Base-by-base conservation (phyloP, 2,113 vertebrate genomes). In the Oncorhynchus nerka region DNA sequence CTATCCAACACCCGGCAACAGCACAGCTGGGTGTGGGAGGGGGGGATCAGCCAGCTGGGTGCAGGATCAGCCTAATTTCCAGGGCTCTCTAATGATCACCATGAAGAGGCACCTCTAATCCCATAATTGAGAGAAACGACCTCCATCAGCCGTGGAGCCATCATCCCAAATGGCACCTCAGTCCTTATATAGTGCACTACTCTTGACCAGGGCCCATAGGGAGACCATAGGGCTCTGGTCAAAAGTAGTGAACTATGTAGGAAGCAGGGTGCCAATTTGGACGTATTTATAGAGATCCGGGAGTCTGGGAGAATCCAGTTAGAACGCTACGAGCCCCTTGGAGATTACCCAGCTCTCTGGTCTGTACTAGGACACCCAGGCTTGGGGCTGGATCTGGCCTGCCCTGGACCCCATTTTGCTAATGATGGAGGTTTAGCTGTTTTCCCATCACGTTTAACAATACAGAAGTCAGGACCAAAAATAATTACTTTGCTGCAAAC, bases 1-100 rank as follows among this genome's bases (percentile, higher is more conserved):
- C 78, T 79, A 83, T 85, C 83, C 83, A 81, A 87, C 87, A 83
- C 88, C 83, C 86, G 79, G 81, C 78, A 71, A 88, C 85, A 75
- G 84, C 91, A 87, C 90, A 91, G 91, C 89, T 90, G 89, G 91
- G 80, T 65, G 75, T 75, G 7, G 39, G 39, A 9, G 39, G 39
- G 39, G 39, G 39, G 39, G 9, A 92, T 91, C 91, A 90, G 89
- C 78, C 39, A 45, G 39, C 39, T 45, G 39, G 39, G 39, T 45
- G 39, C 39, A 45, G 12, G 91, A 91, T 91, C 91, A 90, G 89
- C 78, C 92, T 91, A 91, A 93, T 93, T 92, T 92, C 77, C 87
- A 79, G 89, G 85, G 86, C 88, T 80, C 74, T 87, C 84, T 90
- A 91, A 91, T 90, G 89, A 87, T 87, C 72, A 74, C 79, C 70